Evolutionary conservation across 2,113 vertebrate species (phyloP), one percentile per base, ranked within the genome.

Genomic region (Bungarus multicinctus): DNA sequence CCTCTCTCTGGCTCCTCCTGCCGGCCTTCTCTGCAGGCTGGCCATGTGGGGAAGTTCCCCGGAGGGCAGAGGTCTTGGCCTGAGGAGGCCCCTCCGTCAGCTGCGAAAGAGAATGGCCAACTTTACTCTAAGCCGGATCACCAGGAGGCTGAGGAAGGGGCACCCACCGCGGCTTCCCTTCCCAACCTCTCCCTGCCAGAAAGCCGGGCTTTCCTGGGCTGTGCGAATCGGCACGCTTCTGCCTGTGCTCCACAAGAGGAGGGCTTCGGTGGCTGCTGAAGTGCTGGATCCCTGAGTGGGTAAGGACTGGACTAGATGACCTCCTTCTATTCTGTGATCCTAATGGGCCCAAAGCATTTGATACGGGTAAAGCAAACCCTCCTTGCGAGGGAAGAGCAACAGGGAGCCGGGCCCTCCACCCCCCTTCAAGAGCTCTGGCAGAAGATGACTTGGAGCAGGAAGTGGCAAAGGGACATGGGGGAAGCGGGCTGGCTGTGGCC

Each of bases 1-100:
- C 89, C 74, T 0, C 4, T 5, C 0, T 53, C 0, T 1, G 1
- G n/a, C 3, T 3, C 11, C 89, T 25, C 16, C 25, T 60, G 0
- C 0, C 18, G 34, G 34, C 94, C 5, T 0, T 0, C 34, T 52
- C n/a, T 23, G 90, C 27, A 64, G 1, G 87, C 0, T 54, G 23
- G 55, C 20, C 87, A 18, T 27, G 4, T 52, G 57, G 27, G 30
- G 55, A 34, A 12, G 43, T 27, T 60, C 25, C 57, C 57, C 0
- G 25, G 58, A 27, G 58, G 58, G 58, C 25, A 27, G 45, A 52
- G 47, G 47, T 20, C 81, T 20, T 3, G 5, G 74, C 14, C n/a
- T n/a, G n/a, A n/a, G n/a, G n/a, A n/a, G n/a, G n/a, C n/a, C n/a
- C 39, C 16, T 23, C 23, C 3, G 5, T 45, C 20, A 60, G 30